These are phyloP conservation scores for Sinella curviseta DNA, from an alignment of 1,140 invertebrate species.

Conservation along the genomic window DNA sequence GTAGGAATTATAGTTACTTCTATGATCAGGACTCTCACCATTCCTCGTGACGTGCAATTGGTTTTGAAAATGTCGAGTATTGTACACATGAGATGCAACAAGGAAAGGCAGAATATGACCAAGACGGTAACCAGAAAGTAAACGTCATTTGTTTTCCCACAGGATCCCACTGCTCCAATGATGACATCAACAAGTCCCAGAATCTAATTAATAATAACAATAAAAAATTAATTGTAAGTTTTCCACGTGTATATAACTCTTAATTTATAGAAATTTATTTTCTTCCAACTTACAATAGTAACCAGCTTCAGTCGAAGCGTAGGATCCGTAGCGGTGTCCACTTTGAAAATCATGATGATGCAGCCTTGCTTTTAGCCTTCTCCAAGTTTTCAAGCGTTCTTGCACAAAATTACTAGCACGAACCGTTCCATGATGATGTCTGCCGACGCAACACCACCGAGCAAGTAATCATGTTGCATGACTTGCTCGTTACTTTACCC, in stretches of 20 bases:
- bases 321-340: conserved; percentile 33
- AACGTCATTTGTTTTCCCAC: conserved; percentile 28
- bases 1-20: conserved; percentile 1
- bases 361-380: not conserved
- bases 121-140: conserved; percentile 38
- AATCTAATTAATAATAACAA: conserved; percentile 27
- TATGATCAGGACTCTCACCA: conserved; percentile 23
- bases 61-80: conserved; percentile 39
- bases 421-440: not conserved
- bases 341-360: conserved; percentile 35
- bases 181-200: conserved; percentile 32
- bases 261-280: conserved; percentile 1
- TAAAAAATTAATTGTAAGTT: not conserved
- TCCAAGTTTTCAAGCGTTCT: not conserved
- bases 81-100: conserved; percentile 36
- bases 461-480: not conserved
- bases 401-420: not conserved
- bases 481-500: too few relatives aligned
- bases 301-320: conserved; percentile 36
- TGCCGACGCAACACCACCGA: not conserved
- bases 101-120: conserved; percentile 36
- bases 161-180: conserved; percentile 21
- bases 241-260: not conserved
- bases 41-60: conserved; percentile 37
- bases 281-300: conserved; percentile 32